A percentile compares a stretch with the other conserved stretches of the same genome.
Conservation (phyloP, 2,797 vertebrate genomes). For the Menidia menidia region DNA sequence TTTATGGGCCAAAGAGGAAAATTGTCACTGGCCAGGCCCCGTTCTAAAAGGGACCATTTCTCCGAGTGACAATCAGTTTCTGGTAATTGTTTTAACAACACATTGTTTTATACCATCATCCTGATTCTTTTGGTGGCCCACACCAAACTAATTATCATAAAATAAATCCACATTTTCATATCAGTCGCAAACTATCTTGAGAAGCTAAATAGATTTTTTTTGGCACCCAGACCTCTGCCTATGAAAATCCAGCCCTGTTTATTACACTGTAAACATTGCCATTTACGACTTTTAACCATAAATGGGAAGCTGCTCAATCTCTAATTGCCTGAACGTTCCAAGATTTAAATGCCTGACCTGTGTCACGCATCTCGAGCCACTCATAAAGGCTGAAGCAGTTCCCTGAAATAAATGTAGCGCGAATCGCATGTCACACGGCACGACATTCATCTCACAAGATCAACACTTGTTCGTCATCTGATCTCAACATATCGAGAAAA, state of each 20-base stretch:
- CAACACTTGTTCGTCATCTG: constrained; percentile 63
- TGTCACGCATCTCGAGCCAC: constrained; percentile 15
- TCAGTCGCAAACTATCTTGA: background rate
- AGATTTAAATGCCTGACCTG: background rate
- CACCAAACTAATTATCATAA: background rate
- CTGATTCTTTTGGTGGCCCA: too few species aligned
- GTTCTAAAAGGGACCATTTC: background rate
- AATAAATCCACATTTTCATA: background rate
- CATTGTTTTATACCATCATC: background rate
- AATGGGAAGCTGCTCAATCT: background rate
- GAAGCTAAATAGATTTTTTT: background rate
- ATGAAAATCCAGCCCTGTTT: constrained; percentile 6
- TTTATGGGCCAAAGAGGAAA: too few species aligned
- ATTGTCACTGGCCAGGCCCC: rapidly evolving
- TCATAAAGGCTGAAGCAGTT: constrained; percentile 18
- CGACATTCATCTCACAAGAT: constrained; percentile 70
- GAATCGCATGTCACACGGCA: constrained; percentile 33
- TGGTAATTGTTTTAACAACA: background rate
- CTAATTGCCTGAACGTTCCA: background rate
- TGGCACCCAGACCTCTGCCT: background rate
- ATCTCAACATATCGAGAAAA: constrained; percentile 69
- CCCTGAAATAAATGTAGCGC: background rate
- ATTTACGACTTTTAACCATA: background rate
- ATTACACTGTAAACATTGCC: background rate
- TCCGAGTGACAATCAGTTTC: background rate